Base-by-base conservation (phyloP, 2,113 vertebrate species). In the Neogale vison region DNA sequence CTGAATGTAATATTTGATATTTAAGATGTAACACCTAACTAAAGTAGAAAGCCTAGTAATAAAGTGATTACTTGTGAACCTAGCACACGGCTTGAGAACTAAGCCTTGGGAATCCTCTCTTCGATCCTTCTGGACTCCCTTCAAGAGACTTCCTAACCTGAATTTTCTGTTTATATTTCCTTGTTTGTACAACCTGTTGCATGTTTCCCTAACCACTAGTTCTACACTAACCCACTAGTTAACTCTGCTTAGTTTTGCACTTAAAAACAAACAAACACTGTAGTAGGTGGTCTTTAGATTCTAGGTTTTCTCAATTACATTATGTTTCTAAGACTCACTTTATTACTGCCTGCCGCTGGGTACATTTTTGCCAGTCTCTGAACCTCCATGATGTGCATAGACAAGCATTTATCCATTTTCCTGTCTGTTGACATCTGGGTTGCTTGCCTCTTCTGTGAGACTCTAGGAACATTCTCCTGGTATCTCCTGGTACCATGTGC, bases 351-450 rank as follows among this genome's bases (percentile, higher is more conserved):
- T 26, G 18, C 0, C 10, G 26, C 31, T 36, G 29, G 7, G 39
- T 4, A 15, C 4, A 1, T 50, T 85, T 69, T 90, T 94, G 67
- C 14, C 61, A 21, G 5, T 21, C 4, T 47, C 20, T 63, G 3
- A n/a, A 55, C 17, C 10, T 71, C 55, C 9, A 2, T 59, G 23
- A 0, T 4, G 9, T 90, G 52, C 42, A 0, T 52, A 0, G 23
- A 4, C 39, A 31, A 79, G 50, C 29, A 31, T 9, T 3, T 34
- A 26, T 14, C 52, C 31, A 9, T 52, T 39, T 26, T 79, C 7
- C 13, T 83, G 59, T 20, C 77, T 23, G 1, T 52, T 0, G 36
- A 10, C 12, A 31, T 21, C 55, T 45, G n/a, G 31, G 17, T 9
- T 79, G 21, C 21, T 77, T 59, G 52, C 14, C 23, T 47, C 11